Percentiles rank a stretch among this genome's conserved stretches.
phyloP scores from a whole-genome alignment of 2,113 vertebrate species.

The Pomatorhinus ruficollis region DNA sequence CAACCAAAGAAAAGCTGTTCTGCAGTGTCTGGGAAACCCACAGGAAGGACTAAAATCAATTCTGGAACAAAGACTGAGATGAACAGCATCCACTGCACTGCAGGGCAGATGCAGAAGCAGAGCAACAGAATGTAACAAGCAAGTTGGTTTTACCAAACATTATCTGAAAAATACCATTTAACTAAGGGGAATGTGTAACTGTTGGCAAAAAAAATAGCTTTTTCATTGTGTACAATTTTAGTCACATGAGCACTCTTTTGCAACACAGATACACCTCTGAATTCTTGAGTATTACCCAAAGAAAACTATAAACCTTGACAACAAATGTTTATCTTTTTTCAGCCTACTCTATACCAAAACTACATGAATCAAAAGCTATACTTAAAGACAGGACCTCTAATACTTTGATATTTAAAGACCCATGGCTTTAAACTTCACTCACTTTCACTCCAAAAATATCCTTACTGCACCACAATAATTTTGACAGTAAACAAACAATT shows the following conservation, averaged over 20 bases:
- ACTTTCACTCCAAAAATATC: neutral
- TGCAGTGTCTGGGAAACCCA: neutral
- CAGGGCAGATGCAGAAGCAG: neutral
- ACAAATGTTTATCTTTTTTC: neutral
- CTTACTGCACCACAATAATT: neutral
- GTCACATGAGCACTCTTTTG: neutral
- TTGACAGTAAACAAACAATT: neutral
- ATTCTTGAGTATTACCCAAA: neutral
- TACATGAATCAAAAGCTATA: neutral
- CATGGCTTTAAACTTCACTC: neutral
- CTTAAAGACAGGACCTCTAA: neutral
- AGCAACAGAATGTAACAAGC: neutral
- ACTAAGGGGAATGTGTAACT: neutral
- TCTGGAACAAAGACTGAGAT: neutral
- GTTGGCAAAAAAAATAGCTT: neutral
- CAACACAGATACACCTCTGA: neutral
- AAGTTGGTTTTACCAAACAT: neutral
- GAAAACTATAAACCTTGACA: neutral
- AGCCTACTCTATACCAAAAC: neutral
- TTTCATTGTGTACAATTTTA: neutral
- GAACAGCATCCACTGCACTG: neutral
- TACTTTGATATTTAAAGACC: neutral
- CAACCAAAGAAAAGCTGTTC: slow-evolving; percentile 32
- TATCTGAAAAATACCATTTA: neutral
- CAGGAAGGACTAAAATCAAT: neutral